These are phyloP conservation scores for Sebastes reedi DNA, from an alignment of 2,797 vertebrate genomes.

Conservation along the genomic window DNA sequence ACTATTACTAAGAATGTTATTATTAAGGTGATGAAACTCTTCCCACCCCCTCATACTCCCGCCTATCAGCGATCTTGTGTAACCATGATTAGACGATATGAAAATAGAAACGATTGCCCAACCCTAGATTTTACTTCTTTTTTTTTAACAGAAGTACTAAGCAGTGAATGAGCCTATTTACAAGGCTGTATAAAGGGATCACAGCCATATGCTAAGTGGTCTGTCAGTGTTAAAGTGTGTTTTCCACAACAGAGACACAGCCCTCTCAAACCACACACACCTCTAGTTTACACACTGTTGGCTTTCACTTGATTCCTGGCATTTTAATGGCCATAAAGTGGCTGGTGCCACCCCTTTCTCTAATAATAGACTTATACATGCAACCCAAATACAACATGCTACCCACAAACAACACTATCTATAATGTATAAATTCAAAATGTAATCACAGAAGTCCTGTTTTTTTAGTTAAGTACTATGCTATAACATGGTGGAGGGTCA, in stretches of 20 bases:
- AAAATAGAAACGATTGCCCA: too few relatives aligned
- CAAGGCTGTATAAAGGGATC: slow-evolving; percentile 27
- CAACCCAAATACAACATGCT: neutral
- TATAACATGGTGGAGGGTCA: neutral
- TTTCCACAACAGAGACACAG: slow-evolving; percentile 24
- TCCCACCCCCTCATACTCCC: too few relatives aligned
- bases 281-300: slow-evolving; percentile 32
- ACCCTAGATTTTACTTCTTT: neutral
- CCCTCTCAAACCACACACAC: slow-evolving; percentile 27
- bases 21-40: too few relatives aligned
- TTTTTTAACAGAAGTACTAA: slow-evolving; percentile 1
- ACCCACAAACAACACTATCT: neutral
- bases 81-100: too few relatives aligned
- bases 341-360: neutral
- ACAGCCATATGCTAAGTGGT: slow-evolving; percentile 32
- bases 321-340: slow-evolving; percentile 37
- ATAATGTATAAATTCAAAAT: neutral
- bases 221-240: slow-evolving; percentile 24
- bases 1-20: too few relatives aligned
- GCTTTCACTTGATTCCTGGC: slow-evolving; percentile 42
- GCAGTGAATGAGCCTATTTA: slow-evolving; percentile 38
- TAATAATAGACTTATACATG: slow-evolving; percentile 17
- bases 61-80: too few relatives aligned
- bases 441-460: neutral
- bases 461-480: neutral